phyloP scores from a whole-genome alignment of 2,797 vertebrate genomes.

The Urophycis tenuis region DNA sequence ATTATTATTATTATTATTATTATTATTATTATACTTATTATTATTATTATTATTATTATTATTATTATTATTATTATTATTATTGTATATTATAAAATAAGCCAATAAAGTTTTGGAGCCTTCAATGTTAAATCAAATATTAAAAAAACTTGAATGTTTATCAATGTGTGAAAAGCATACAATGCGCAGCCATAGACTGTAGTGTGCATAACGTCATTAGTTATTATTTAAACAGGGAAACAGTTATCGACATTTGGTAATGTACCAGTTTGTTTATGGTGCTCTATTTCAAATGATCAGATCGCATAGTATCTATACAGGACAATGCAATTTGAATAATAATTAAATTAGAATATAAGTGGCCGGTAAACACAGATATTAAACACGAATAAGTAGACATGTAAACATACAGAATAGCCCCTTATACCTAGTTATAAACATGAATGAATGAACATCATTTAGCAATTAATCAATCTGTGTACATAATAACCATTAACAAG shows the following conservation, averaged over 20 bases:
- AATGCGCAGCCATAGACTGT: not conserved
- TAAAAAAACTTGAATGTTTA: not conserved
- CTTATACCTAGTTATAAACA: not conserved
- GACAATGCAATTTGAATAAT: not conserved
- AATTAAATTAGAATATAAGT: conserved; percentile 1
- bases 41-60: not conserved
- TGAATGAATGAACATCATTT: not conserved
- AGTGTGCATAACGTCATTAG: not conserved
- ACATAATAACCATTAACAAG: not conserved
- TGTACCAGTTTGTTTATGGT: not conserved
- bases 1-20: not conserved
- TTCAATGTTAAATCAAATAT: not conserved
- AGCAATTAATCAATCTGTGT: not conserved
- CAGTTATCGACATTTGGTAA: no score
- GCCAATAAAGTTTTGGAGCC: not conserved
- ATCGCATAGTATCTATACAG: not conserved
- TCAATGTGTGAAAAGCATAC: not conserved
- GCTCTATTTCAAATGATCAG: not conserved
- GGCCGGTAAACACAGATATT: no score
- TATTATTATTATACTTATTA: not conserved
- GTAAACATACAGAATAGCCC: not conserved
- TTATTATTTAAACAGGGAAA: not conserved
- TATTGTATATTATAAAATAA: not conserved
- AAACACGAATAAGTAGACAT: no score
- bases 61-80: no score